Conservation (phyloP, 2,888 invertebrate genomes). For the Cerceris rybyensis region DNA sequence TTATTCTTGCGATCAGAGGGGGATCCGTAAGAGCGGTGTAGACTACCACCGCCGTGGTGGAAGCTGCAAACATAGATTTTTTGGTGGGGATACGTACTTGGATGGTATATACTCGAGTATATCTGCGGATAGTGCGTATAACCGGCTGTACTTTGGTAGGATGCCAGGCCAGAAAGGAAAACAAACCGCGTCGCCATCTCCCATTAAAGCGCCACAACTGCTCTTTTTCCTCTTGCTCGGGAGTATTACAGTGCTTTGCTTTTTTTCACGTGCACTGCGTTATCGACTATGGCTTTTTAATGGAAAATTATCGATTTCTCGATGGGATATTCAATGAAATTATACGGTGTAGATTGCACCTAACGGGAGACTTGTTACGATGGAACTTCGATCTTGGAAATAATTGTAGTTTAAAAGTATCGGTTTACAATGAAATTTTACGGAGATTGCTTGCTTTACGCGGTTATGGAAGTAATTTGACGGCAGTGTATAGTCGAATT, state of each 20-base stretch:
- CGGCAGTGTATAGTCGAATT: not conserved
- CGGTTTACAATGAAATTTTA: no score
- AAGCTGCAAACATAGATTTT: conserved; percentile 55
- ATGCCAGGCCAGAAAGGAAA: conserved; percentile 52
- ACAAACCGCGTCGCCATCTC: conserved; percentile 69
- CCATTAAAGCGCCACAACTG: conserved; percentile 52
- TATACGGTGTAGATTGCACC: no score
- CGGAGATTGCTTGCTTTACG: no score
- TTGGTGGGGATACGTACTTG: conserved; percentile 46
- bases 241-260: conserved; percentile 2
- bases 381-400: no score
- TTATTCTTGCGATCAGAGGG: conserved; percentile 41
- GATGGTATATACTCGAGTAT: conserved; percentile 22
- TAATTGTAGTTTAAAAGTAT: no score
- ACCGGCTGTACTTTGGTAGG: conserved; percentile 30
- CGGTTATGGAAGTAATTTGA: no score
- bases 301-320: not conserved
- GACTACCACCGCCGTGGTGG: conserved; percentile 48
- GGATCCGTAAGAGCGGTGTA: conserved; percentile 21
- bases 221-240: conserved; percentile 47
- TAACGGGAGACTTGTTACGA: no score
- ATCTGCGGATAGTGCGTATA: conserved; percentile 21
- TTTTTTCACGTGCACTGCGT: conserved; percentile 37
- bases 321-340: not conserved
- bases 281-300: conserved; percentile 52